A percentile compares a stretch with the other conserved stretches of the same genome.
Conservation (phyloP, 2,888 invertebrate genomes). For the Catocala sponsa region DNA sequence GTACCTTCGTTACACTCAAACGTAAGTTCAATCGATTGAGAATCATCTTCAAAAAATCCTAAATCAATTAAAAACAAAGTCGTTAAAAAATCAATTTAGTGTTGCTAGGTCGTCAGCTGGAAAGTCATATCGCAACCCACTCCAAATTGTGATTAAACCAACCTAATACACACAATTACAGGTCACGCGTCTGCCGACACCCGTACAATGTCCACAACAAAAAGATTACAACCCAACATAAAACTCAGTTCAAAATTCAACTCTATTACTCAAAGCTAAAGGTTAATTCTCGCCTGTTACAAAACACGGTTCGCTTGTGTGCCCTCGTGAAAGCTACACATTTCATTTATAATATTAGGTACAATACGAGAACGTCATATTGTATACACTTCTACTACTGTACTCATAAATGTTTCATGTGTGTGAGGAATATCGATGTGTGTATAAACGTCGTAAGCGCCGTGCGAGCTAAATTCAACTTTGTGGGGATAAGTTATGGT, state of each 20-base stretch:
- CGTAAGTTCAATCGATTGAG: no score
- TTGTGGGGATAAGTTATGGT: slow-evolving; percentile 38
- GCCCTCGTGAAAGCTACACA: slow-evolving; percentile 86
- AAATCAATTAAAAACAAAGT: slow-evolving; percentile 26
- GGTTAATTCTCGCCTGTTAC: slow-evolving; percentile 49
- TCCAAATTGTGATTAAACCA: slow-evolving; percentile 88
- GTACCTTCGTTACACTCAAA: no score
- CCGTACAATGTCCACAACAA: slow-evolving; percentile 60
- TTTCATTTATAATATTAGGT: slow-evolving; percentile 85
- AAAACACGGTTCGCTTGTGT: slow-evolving; percentile 77
- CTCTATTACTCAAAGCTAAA: not conserved
- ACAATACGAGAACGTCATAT: slow-evolving; percentile 84
- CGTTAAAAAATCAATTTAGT: slow-evolving; percentile 70
- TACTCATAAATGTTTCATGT: slow-evolving; percentile 77
- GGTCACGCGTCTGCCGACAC: slow-evolving; percentile 85
- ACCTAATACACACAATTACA: slow-evolving; percentile 88
- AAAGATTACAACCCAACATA: slow-evolving; percentile 51
- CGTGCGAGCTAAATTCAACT: slow-evolving; percentile 47
- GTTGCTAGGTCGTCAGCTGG: slow-evolving; percentile 78
- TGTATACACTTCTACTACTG: slow-evolving; percentile 82
- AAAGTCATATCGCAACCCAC: slow-evolving; percentile 85
- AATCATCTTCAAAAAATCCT: no score
- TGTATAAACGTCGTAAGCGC: slow-evolving; percentile 52
- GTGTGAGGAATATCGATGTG: slow-evolving; percentile 62
- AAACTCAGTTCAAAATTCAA: slow-evolving; percentile 46